Evolutionary conservation across 2,797 vertebrate species (phyloP), one percentile per base, ranked within the genome.

Genomic region (Pseudopleuronectes americanus): DNA sequence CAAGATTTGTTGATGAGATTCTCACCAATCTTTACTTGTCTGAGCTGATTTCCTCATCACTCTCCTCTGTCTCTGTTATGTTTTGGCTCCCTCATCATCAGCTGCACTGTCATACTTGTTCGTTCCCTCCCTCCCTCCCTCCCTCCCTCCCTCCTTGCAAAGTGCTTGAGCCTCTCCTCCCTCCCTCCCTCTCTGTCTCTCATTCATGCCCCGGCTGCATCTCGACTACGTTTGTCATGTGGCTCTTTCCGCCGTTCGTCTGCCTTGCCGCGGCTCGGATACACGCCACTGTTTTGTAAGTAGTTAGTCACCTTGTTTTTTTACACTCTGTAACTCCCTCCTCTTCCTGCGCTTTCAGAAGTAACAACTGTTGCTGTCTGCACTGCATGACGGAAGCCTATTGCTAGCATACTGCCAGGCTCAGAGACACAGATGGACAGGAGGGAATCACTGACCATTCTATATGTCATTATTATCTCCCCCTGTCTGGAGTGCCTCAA

Each of bases 141-240:
- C 62, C 57, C 69, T 56, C 33, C 33, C 43, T 45, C 16, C 43
- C 43, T 45, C 43, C 17, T 16, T 45, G 16, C 43, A 19, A 7
- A 16, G 43, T 45, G 43, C 16, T 45, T 45, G 43, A 45, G 43
- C 43, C 19, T 19, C 16, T 19, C 43, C 43, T 79, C 76, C 75
- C 64, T 79, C 76, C 75, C 64, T 73, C 48, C 47, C 48, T 75
- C 59, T 57, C 69, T 53, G 64, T 71, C 67, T 53, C 67, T 73
- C 80, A 85, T 87, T 87, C 89, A 86, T 82, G 31, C 75, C 57
- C 68, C 45, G 38, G 47, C 74, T 80, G 72, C 73, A 63, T 85
- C 80, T 69, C 68, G 68, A 68, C 68, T 71, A 55, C 31, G 43
- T 70, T 78, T 80, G 78, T 77, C 75, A 84, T 77, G 80, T 80